A percentile compares a stretch with the other conserved stretches of the same genome.
phyloP scores from a whole-genome alignment of 1,140 invertebrate genomes.

The Euwallacea fornicatus region DNA sequence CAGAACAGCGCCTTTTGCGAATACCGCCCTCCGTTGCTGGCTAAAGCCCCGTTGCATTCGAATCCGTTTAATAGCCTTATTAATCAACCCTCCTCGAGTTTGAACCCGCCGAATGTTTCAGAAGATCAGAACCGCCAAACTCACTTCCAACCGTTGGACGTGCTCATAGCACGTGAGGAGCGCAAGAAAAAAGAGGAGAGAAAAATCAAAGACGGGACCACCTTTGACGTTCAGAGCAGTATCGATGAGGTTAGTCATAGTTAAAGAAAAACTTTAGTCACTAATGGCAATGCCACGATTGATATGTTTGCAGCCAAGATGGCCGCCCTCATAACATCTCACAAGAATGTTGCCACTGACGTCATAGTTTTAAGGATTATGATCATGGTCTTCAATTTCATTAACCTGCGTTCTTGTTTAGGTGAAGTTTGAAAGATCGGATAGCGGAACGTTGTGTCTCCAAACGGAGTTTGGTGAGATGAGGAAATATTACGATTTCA shows the following conservation, averaged over 20 bases:
- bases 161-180: neutral
- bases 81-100: neutral
- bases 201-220: constrained; percentile 4
- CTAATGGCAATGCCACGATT: too few species aligned
- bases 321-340: too few species aligned
- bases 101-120: neutral
- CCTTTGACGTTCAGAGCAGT: neutral
- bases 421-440: constrained; percentile 55
- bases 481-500: constrained; percentile 56
- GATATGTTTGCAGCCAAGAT: too few species aligned
- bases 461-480: constrained; percentile 47
- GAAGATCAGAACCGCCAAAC: neutral
- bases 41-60: neutral
- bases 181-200: neutral
- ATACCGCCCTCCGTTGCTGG: neutral
- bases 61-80: neutral
- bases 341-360: too few species aligned
- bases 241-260: too few species aligned
- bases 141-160: neutral
- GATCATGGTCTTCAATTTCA: too few species aligned
- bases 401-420: too few species aligned
- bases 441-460: constrained; percentile 56
- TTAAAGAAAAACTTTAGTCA: too few species aligned
- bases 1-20: neutral
- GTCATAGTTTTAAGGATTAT: too few species aligned